Base-by-base conservation (phyloP, 2,797 vertebrate genomes). In the Serranus cabrilla region DNA sequence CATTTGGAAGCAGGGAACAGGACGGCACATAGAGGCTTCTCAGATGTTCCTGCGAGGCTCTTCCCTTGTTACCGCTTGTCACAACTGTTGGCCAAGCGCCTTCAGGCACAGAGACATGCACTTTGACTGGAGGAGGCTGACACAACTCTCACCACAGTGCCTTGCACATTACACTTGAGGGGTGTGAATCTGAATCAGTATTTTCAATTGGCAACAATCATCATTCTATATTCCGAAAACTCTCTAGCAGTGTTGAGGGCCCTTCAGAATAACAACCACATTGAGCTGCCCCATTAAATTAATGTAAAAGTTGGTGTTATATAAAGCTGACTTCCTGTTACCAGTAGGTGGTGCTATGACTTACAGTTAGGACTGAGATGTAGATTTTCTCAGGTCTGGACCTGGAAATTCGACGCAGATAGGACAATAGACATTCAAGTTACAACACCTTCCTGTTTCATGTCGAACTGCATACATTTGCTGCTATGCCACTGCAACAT, bases 11-110 rank as follows among this genome's bases (percentile, higher is more conserved):
- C 47, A 20, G 46, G 8, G 20, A 56, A 52, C 23, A 40, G 17
- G 16, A 37, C 9, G 43, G 9, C 51, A 42, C 14, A 14, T 16
- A 8, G 37, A 62, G 0, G 51, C 43, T 70, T 63, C 66, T 46
- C 21, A 61, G 55, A 49, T 21, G 16, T 56, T 60, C 34, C 70
- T 21, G 18, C 4, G 7, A 40, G 46, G 4, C 34, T 60, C 45
- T 25, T 76, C 72, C 56, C 31, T 14, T 46, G 76, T 27, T 3
- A 1, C n/a, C 17, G 27, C 50, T 31, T 46, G 50, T 80, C 70
- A 21, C 50, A 57, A 42, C 62, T 16, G 0, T 59, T 50, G 4
- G 16, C 37, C 31, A 7, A 10, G 11, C 14, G 42, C 66, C 71
- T 52, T 2, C 0, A 51, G 49, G 50, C 43, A 16, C 18, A 1